Base-by-base conservation (phyloP, 1,140 invertebrate species). In the Zeugodacus cucurbitae region DNA sequence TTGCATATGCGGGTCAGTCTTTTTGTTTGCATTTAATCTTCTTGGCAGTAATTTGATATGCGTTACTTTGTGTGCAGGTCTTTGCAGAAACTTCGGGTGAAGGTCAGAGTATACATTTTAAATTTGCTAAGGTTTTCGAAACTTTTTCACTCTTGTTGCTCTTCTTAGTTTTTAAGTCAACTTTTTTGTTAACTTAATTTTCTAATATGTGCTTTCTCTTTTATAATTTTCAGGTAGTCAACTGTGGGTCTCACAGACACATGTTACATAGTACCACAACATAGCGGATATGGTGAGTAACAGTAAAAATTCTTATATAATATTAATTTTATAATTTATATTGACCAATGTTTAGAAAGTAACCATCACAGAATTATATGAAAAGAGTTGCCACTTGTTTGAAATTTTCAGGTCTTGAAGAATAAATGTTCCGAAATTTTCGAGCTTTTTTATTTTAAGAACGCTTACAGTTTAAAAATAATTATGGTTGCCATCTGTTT, bases 21-120 rank as follows among this genome's bases (percentile, higher is more conserved):
- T n/a, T 44, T 74, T 74, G 70, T 74, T 74, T 44, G 70, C 37
- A n/a, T 74, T 74, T 74, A 74, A 74, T 74, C 37, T 34, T n/a
- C 70, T 20, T 74, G 7, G 20, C 20, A 37, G 34, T 74, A 74
- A 41, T 41, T 74, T 70, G 26, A 70, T 70, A 70, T 29, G 64
- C 64, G 5, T 6, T 17, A 17, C 64, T 67, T 14, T 34, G 64
- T 32, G 8, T 17, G 64, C 64, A 62, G 20, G 48, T 54, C 4
- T 54, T 54, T 54, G 29, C 64, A 34, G 7, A 17, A 67, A 67
- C n/a, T 41, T 74, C 34, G 20, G 37, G 37, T 74, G 70, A 41
- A 74, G 32, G 70, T 41, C 22, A 11, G 5, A 41, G 34, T 20
- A 41, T 74, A n/a, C 14, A 32, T 67, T 67, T 34, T 74, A n/a